Evolutionary conservation across 2,113 vertebrate species (phyloP), one percentile per base, ranked within the genome.

Genomic region (Machaerirhynchus nigripectus): DNA sequence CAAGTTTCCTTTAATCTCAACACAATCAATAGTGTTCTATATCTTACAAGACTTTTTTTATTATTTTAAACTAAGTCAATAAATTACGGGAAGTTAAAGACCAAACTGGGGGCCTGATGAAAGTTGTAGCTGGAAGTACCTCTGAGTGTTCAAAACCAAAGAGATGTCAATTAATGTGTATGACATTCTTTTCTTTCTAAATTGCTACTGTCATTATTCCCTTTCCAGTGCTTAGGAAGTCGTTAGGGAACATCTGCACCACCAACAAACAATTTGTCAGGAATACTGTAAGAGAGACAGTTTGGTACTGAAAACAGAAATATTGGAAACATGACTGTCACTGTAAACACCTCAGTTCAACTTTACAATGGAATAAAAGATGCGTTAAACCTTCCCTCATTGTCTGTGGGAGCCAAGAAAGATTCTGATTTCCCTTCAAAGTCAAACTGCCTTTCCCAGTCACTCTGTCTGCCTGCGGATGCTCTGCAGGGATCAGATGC

Each of bases 361-460:
- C 15, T 64, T 76, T 22, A 35, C 23, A 28, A 12, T 30, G 52
- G 21, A n/a, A 39, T 27, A 70, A 57, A 77, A 89, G 21, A 27
- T 4, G 2, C 37, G 6, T 46, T 68, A 70, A 87, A 44, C 30
- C 23, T 33, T 57, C 23, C 26, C n/a, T 81, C 4, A 0, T 7
- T 59, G 23, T 23, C 39, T 84, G 5, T 13, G 15, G 31, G 17
- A 46, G 8, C 22, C 60, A 79, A 71, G 52, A 91, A 67, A 84
- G 15, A 40, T 40, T 61, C 21, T 52, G 14, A 56, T 20, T 35
- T 17, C 35, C 44, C 35, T 37, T 46, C 33, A 76, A 84, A 84
- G 60, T 7, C 42, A 55, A 68, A 52, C 7, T 0, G 3, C 1
- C 0, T 40, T 49, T 23, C 47, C 27, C 4, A 6, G 9, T 13